A percentile compares a stretch with the other conserved stretches of the same genome.
phyloP scores from a whole-genome alignment of 2,888 invertebrate genomes.

The Trypoxylon attenuatum region DNA sequence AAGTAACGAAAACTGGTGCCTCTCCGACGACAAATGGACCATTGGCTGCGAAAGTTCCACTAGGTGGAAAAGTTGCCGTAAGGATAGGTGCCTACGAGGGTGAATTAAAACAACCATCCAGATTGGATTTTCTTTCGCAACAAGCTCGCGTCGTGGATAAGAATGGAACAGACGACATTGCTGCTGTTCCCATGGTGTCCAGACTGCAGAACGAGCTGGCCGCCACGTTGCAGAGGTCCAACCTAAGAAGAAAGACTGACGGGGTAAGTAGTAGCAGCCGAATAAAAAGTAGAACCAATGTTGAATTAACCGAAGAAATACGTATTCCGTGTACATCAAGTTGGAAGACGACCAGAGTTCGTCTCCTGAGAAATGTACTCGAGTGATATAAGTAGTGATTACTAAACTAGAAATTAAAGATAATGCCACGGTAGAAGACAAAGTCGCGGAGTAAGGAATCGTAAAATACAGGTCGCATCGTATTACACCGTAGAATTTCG shows the following conservation, averaged over 20 bases:
- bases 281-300: too few species aligned
- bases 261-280: conserved; percentile 40
- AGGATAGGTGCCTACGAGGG: conserved; percentile 71
- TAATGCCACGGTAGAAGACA: too few species aligned
- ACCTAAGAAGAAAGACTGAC: conserved; percentile 84
- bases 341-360: too few species aligned
- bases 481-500: too few species aligned
- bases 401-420: too few species aligned
- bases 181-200: conserved; percentile 78
- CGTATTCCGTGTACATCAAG: too few species aligned
- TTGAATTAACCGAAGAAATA: too few species aligned
- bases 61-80: conserved; percentile 67
- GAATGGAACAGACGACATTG: conserved; percentile 72
- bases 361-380: too few species aligned
- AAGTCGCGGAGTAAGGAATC: too few species aligned
- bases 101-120: conserved; percentile 80
- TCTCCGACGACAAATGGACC: conserved; percentile 31
- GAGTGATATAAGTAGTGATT: too few species aligned
- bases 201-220: conserved; percentile 84
- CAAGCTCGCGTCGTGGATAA: conserved; percentile 54
- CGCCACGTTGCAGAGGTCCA: conserved; percentile 85
- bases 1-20: conserved; percentile 46
- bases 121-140: conserved; percentile 80
- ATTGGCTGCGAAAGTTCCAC: conserved; percentile 30
- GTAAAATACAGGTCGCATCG: too few species aligned